Conservation (phyloP, 2,797 vertebrate genomes). For the Phrynocephalus guinanensis region DNA sequence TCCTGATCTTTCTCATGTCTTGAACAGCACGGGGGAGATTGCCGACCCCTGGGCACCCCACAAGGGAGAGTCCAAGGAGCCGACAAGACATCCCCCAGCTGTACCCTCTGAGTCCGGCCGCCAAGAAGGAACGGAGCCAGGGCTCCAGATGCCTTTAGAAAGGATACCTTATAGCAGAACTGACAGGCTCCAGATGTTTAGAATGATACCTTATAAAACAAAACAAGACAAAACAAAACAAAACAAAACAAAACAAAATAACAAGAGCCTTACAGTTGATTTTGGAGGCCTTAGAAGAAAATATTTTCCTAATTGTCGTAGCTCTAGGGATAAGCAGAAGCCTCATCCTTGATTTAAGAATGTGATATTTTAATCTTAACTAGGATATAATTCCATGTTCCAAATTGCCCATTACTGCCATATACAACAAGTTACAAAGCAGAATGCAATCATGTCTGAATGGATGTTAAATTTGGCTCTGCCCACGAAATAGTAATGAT, state of each 20-base stretch:
- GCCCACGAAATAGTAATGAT: slow-evolving; percentile 55
- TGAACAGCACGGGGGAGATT: too few species aligned
- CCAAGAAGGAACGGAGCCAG: too few species aligned
- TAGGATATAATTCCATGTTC: slow-evolving; percentile 55
- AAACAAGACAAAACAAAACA: too few species aligned
- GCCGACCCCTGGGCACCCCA: too few species aligned
- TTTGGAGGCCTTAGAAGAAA: slow-evolving; percentile 58
- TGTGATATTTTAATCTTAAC: slow-evolving; percentile 65
- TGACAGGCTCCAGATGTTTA: slow-evolving; percentile 46
- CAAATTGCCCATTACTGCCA: neutral
- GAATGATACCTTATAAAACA: slow-evolving; percentile 28
- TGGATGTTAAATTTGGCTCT: slow-evolving; percentile 59
- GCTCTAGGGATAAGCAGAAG: slow-evolving; percentile 55
- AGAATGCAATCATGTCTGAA: slow-evolving; percentile 49
- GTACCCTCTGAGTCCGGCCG: too few species aligned
- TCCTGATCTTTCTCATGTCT: too few species aligned
- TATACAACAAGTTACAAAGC: slow-evolving; percentile 32
- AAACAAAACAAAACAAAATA: too few species aligned
- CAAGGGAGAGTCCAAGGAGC: too few species aligned
- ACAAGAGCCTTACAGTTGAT: slow-evolving; percentile 40
- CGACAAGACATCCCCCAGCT: too few species aligned
- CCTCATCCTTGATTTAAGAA: slow-evolving; percentile 62
- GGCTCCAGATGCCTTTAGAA: too few species aligned
- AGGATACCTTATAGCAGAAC: too few species aligned
- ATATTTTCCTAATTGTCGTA: neutral